A percentile compares a stretch with the other conserved stretches of the same genome.
Evolutionary conservation across 2,113 vertebrate genomes (phyloP).

Genomic region (Oryzias celebensis): DNA sequence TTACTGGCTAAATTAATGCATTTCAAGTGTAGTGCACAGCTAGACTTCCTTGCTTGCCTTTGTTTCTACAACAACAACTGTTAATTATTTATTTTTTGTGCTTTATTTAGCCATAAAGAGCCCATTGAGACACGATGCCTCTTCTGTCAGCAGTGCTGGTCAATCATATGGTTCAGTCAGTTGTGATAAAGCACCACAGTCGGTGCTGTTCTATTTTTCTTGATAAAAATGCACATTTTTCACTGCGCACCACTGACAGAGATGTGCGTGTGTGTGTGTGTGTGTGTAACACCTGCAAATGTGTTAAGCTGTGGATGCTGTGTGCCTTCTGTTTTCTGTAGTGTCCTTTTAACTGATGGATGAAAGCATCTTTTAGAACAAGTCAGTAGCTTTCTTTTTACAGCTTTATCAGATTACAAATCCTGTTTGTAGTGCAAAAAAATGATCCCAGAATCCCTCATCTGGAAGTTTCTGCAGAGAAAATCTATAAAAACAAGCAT

Average conservation of each 20-base stretch:
- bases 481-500: too few species aligned
- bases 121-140: conserved; percentile 2
- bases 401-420: neutral
- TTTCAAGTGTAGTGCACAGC: conserved; percentile 37
- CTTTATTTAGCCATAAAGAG: conserved; percentile 12
- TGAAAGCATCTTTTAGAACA: neutral
- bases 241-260: conserved; percentile 11
- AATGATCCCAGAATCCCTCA: neutral
- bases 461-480: too few species aligned
- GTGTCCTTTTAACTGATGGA: too few species aligned
- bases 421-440: neutral
- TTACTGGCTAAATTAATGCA: conserved; percentile 51
- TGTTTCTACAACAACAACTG: conserved; percentile 31
- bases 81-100: conserved; percentile 30
- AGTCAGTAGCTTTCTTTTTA: neutral
- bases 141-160: conserved; percentile 1
- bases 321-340: too few species aligned
- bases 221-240: conserved; percentile 20
- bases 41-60: conserved; percentile 11
- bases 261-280: neutral
- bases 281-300: neutral
- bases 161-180: conserved; percentile 36
- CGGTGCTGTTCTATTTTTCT: conserved; percentile 20
- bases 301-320: too few species aligned
- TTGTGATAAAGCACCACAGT: conserved; percentile 40